Evolutionary conservation across 2,888 invertebrate species (phyloP).

Genomic region (Drosophila acutilabella): DNA sequence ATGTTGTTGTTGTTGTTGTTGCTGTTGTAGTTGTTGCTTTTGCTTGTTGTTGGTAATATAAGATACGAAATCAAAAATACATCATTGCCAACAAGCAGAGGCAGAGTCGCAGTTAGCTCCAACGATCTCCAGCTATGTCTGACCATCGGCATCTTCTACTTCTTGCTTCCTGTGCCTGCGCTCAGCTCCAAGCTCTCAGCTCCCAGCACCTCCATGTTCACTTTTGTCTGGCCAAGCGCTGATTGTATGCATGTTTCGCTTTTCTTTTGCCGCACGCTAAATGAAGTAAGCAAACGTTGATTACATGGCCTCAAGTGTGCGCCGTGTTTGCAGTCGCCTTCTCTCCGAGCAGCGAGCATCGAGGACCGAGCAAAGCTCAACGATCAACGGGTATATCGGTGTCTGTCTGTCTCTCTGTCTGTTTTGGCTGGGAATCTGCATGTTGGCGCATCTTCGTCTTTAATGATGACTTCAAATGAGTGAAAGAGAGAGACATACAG

Average conservation of each 20-base stretch:
- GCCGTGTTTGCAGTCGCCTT: constrained; percentile 60
- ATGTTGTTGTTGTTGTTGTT: constrained; percentile 42
- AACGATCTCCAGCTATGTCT: constrained; percentile 45
- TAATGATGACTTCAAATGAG: constrained; percentile 82
- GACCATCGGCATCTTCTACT: constrained; percentile 41
- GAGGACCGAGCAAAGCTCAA: constrained; percentile 20
- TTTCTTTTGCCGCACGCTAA: constrained; percentile 80
- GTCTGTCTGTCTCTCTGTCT: constrained; percentile 21
- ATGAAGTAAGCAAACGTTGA: constrained; percentile 81
- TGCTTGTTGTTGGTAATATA: constrained; percentile 79
- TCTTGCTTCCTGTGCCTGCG: constrained; percentile 47
- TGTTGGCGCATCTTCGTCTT: constrained; percentile 71
- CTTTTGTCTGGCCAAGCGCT: constrained; percentile 64
- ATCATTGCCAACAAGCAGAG: constrained; percentile 81
- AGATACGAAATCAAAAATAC: constrained; percentile 82
- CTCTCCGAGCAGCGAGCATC: constrained; percentile 20
- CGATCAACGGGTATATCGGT: constrained; percentile 17
- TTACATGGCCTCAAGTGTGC: constrained; percentile 81
- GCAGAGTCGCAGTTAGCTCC: constrained; percentile 35
- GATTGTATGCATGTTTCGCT: constrained; percentile 81
- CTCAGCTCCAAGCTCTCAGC: constrained; percentile 24
- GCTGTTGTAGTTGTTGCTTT: constrained; percentile 30
- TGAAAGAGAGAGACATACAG: constrained; percentile 21
- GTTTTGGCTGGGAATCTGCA: constrained; percentile 47
- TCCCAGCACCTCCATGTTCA: constrained; percentile 40